A percentile compares a stretch with the other conserved stretches of the same genome.
phyloP scores from a whole-genome alignment of 1,140 invertebrate genomes.

The Papilio dardanus region DNA sequence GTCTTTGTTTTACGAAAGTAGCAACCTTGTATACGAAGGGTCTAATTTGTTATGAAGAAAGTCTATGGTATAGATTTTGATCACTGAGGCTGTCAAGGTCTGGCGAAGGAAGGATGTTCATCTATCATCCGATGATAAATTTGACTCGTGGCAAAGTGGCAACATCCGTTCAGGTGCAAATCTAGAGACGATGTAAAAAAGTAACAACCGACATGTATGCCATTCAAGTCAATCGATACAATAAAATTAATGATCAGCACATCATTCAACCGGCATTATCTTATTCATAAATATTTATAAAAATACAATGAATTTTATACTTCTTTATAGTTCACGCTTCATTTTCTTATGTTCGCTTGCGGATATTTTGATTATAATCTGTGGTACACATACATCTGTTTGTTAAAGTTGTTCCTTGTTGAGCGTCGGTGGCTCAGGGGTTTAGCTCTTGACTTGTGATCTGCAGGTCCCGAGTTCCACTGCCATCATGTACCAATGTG shows the following conservation, averaged over 20 bases:
- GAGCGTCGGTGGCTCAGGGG: too few species aligned
- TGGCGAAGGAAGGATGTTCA: conserved; percentile 36
- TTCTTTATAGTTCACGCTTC: conserved; percentile 38
- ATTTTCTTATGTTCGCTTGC: conserved; percentile 31
- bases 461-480: too few species aligned
- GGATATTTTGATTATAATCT: conserved; percentile 41
- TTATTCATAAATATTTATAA: conserved; percentile 54
- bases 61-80: neutral
- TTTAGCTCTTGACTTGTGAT: too few species aligned
- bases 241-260: conserved; percentile 62
- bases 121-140: conserved; percentile 56
- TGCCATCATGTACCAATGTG: too few species aligned
- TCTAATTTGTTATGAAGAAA: neutral
- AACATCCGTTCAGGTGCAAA: conserved; percentile 54
- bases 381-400: conserved; percentile 6
- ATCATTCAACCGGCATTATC: conserved; percentile 53
- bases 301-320: conserved; percentile 40
- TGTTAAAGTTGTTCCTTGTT: conserved; percentile 18
- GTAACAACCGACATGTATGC: conserved; percentile 43
- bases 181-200: conserved; percentile 47
- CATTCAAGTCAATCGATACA: conserved; percentile 67
- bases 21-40: too few species aligned
- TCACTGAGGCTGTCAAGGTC: neutral
- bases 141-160: conserved; percentile 49
- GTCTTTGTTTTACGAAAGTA: too few species aligned